These are phyloP conservation scores for Lepilemur ruficaudatus DNA, from an alignment of 2,797 vertebrate species.

Conservation along the genomic window DNA sequence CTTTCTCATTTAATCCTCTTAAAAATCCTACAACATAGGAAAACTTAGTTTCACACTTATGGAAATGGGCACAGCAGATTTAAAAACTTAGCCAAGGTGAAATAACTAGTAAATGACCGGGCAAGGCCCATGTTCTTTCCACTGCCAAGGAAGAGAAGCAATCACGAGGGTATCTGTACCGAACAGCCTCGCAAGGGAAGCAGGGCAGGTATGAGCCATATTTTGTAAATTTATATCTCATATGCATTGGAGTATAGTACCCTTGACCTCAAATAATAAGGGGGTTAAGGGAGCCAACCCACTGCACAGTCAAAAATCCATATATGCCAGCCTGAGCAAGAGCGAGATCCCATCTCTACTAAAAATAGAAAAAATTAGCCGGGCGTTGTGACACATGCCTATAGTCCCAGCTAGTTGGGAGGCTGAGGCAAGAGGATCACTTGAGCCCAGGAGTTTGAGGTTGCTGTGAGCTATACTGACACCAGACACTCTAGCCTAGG, in stretches of 20 bases:
- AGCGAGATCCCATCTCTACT: too few relatives aligned
- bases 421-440: too few relatives aligned
- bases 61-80: not conserved
- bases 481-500: too few relatives aligned
- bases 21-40: not conserved
- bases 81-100: not conserved
- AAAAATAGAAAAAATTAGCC: too few relatives aligned
- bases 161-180: not conserved
- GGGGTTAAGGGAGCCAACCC: not conserved
- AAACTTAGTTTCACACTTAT: not conserved
- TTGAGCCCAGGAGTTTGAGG: too few relatives aligned
- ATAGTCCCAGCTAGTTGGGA: too few relatives aligned
- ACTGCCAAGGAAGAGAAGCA: not conserved
- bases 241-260: not conserved
- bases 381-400: too few relatives aligned
- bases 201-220: not conserved
- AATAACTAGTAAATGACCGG: not conserved
- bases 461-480: too few relatives aligned
- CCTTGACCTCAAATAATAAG: not conserved
- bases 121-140: not conserved
- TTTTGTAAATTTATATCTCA: not conserved
- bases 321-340: not conserved
- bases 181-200: not conserved
- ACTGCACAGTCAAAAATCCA: not conserved
- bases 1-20: not conserved